phyloP scores from a whole-genome alignment of 2,888 invertebrate species.

The Sepiola atlantica region DNA sequence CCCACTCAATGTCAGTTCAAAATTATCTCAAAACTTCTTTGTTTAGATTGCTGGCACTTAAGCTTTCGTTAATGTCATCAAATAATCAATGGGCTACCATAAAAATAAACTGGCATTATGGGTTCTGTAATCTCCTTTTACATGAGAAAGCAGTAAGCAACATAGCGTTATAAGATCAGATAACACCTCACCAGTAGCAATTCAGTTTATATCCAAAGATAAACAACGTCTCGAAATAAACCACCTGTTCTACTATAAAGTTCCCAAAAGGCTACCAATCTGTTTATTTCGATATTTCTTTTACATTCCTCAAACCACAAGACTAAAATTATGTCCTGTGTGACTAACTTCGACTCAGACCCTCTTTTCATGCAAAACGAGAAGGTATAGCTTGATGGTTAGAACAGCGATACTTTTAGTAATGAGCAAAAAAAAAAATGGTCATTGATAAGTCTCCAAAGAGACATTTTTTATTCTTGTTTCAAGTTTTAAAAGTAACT shows the following conservation, averaged over 20 bases:
- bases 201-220: conserved; percentile 32
- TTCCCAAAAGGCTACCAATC: conserved; percentile 8
- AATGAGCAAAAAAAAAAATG: background rate
- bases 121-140: background rate
- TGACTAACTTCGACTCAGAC: background rate
- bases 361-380: background rate
- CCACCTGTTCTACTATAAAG: conserved; percentile 9
- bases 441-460: background rate
- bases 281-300: conserved; percentile 32
- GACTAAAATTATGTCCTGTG: background rate
- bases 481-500: no score
- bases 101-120: conserved; percentile 20
- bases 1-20: background rate
- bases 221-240: background rate
- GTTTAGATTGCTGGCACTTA: background rate
- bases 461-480: no score
- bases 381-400: background rate
- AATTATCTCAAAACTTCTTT: background rate
- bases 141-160: background rate
- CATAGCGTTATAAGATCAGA: conserved; percentile 32
- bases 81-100: background rate
- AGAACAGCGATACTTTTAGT: background rate
- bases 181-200: background rate
- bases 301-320: background rate
- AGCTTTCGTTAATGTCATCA: background rate